Evolutionary conservation across 2,888 invertebrate genomes (phyloP), one percentile per base, ranked within the genome.

Genomic region (Rhyacophila evoluta): DNA sequence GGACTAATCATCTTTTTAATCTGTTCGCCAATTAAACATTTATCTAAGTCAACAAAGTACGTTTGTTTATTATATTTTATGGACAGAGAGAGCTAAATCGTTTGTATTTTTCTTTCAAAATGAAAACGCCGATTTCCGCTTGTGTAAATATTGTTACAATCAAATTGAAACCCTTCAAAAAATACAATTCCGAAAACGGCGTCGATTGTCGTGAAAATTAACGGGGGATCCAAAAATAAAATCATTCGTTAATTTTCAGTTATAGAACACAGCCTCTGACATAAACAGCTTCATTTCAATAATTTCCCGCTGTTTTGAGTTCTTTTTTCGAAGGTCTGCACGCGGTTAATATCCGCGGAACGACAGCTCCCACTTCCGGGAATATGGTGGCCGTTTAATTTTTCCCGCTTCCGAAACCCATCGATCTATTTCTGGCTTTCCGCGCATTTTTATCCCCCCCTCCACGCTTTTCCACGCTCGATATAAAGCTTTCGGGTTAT

Each of bases 201-300:
- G 55, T 55, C 55, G 5, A 55, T 55, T 55, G 55, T 55, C 55
- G 25, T 55, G 19, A 55, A 55, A 25, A 4, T 33, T 55, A 19
- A 55, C 55, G 25, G 19, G 25, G 55, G 8, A 55, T 55, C 19
- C 55, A 25, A 19, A 55, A 55, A 55, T 55, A 2, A 10, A 55
- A 55, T 55, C 55, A 19, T 55, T 55, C 55, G 19, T 55, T 55
- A 55, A 25, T 55, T 15, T 55, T 25, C 55, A 55, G 55, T 55
- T 25, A 55, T 55, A 19, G 19, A 55, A 19, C 39, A 41, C 55
- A 5, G 19, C 15, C 10, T 55, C 19, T 55, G 55, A 19, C 55
- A 55, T 55, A 55, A 55, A 55, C 55, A 55, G 55, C 55, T 55
- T 55, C 55, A 55, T 55, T 55, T 55, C 55, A 55, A n/a, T n/a